These are phyloP conservation scores for Onychomys torridus DNA, from an alignment of 2,797 vertebrate genomes.

Conservation along the genomic window DNA sequence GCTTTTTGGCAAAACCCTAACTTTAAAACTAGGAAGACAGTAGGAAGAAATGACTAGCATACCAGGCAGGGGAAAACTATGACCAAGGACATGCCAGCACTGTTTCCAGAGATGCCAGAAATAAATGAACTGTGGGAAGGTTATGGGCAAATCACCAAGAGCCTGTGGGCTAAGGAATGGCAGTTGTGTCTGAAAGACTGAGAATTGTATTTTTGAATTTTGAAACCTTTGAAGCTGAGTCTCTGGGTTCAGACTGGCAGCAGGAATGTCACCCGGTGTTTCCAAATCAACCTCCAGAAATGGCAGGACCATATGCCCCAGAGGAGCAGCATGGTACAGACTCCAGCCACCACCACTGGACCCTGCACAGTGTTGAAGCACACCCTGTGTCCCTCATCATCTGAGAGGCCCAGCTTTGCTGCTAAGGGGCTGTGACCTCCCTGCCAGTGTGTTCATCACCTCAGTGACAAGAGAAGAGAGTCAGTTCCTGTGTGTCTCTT, in stretches of 20 bases:
- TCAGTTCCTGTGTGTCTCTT: background rate
- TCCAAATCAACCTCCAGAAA: background rate
- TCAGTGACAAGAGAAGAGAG: background rate
- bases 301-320: accelerated
- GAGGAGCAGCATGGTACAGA: background rate
- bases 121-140: background rate
- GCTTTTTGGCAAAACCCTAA: background rate
- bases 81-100: background rate
- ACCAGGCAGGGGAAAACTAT: background rate
- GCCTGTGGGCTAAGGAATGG: background rate
- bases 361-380: background rate
- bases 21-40: background rate
- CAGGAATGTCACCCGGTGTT: background rate
- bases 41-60: background rate
- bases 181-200: background rate
- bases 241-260: background rate
- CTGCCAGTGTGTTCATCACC: background rate
- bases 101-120: no score
- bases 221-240: background rate
- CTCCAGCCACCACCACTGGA: background rate
- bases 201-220: background rate
- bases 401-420: background rate
- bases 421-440: background rate
- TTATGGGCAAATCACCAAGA: no score
- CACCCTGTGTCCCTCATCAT: background rate